Base-by-base conservation (phyloP, 2,113 vertebrate species). In the Nothobranchius furzeri region DNA sequence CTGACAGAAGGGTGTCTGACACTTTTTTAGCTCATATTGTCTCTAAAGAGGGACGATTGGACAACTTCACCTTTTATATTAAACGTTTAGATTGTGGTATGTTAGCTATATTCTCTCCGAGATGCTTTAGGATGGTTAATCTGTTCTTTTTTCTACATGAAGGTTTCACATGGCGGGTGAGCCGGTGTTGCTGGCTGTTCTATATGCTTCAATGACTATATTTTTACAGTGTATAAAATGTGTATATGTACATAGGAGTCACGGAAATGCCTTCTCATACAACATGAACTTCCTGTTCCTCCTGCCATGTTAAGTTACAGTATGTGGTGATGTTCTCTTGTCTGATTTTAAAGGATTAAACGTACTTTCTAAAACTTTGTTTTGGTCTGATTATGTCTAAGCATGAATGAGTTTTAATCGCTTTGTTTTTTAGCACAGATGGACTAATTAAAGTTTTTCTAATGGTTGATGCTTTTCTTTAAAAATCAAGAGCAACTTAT, bases 261-360 rank as follows among this genome's bases (percentile, higher is more conserved):
- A 93, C 91, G 58, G 81, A 92, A 93, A 91, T 91, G 92, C 92
- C 92, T 92, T 92, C 74, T 92, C 88, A 85, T 90, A 79, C 84
- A 72, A 88, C 83, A 84, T 90, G 84, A 85, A 82, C 89, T 86
- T 85, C 88, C 84, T 89, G 90, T 90, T 72, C 78, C 76, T 90
- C 76, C 80, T 87, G 75, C 87, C 92, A 92, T 91, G 84, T 90
- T 88, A 82, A 86, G 74, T 92, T 79, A 43, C 17, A 58, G 37
- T 58, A 89, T 89, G 87, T 91, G 88, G 82, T 88, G 85, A 85
- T 87, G 75, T 86, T 90, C 86, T 88, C 87, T 83, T 87, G 85
- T 89, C 74, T 85, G 84, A 87, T 87, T 92, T 89, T 75, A 83
- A 92, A 90, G 82, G 76, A 93, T 88, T 92, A 92, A 92, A 92